Base-by-base conservation (phyloP, 2,888 invertebrate genomes). In the Bimastos eiseni region DNA sequence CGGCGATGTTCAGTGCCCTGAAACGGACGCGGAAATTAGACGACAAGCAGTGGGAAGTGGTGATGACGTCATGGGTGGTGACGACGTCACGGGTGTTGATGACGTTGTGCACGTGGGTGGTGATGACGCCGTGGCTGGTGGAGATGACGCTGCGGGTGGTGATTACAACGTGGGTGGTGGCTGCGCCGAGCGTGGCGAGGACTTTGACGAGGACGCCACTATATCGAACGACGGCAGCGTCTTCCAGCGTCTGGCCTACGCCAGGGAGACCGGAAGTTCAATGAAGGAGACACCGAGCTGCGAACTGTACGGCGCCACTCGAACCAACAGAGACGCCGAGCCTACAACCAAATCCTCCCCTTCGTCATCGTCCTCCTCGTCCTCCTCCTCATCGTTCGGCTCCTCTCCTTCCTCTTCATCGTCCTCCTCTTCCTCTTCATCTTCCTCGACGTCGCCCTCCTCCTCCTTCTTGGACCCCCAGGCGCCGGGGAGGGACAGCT, bases 21-120 rank as follows among this genome's bases (percentile, higher is more conserved):
- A 49, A 84, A 84, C 84, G 84, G 84, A 84, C n/a, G 33, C 84
- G 84, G 84, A 84, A 33, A 84, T 84, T 84, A 84, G 70, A n/a
- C n/a, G 70, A 70, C n/a, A n/a, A 13, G 6, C 30, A 49, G 55
- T 30, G 24, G 55, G 30, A 30, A 30, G 30, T 55, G 24, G 13
- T 55, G 55, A 55, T 30, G 55, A 30, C 30, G 55, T 5, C 19
- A 19, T 19, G 55, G 55, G n/a, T 70, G 70, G n/a, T 70, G 8
- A n/a, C n/a, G 70, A 70, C 30, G 70, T 11, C n/a, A 17, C 11
- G 8, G n/a, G 70, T 70, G 70, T 8, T 30, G 30, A 13, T 70
- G 70, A 17, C 11, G 30, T 3, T 13, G 70, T n/a, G 15, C n/a
- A n/a, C 24, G 24, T 49, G 49, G 49, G 24, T 49, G 49, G 24